These are phyloP conservation scores for Ashinkailepas kermadecensis DNA, from an alignment of 2,888 invertebrate species.

Conservation along the genomic window DNA sequence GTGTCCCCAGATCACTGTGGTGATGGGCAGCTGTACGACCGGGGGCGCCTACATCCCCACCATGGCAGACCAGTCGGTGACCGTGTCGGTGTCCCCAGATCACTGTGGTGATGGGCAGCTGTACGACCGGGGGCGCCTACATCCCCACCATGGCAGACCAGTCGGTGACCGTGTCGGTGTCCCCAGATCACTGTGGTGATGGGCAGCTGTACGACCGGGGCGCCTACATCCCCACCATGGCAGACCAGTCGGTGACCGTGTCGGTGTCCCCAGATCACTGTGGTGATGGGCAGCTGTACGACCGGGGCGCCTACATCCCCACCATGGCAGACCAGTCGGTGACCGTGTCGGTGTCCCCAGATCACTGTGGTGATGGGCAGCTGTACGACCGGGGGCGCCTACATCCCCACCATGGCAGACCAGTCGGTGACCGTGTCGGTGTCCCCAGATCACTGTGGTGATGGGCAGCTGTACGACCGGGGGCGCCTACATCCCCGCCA, in stretches of 20 bases:
- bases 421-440: slow-evolving; percentile 80
- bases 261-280: not conserved
- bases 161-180: slow-evolving; percentile 69
- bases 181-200: not conserved
- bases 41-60: not conserved
- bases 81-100: slow-evolving; percentile 46
- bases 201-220: not conserved
- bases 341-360: slow-evolving; percentile 40
- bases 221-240: not conserved
- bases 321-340: not conserved
- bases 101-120: slow-evolving; percentile 93
- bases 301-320: not conserved
- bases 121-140: slow-evolving; percentile 98
- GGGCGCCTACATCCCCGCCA: not conserved
- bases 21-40: not conserved
- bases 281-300: not conserved
- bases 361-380: slow-evolving; percentile 93
- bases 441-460: not conserved
- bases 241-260: not conserved
- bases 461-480: not conserved
- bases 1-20: not conserved
- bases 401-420: slow-evolving; percentile 96
- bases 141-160: slow-evolving; percentile 98
- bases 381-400: slow-evolving; percentile 98
- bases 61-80: not conserved